phyloP scores from a whole-genome alignment of 2,888 invertebrate species.

The Phortica okadai region DNA sequence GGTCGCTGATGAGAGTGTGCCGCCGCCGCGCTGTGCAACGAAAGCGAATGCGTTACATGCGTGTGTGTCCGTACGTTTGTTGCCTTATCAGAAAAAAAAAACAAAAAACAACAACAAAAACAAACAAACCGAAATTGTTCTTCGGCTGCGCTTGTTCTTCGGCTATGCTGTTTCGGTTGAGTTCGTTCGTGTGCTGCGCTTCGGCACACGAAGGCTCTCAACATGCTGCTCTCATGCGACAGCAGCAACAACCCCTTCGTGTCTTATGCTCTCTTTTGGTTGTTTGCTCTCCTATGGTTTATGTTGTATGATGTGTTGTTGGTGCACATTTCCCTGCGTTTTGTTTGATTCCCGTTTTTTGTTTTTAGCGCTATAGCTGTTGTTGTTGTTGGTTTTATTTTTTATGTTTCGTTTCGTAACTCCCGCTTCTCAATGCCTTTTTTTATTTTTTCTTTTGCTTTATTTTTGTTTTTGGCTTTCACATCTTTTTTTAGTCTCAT shows the following conservation, averaged over 20 bases:
- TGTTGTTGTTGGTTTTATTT: constrained; percentile 26
- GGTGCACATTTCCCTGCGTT: constrained; percentile 30
- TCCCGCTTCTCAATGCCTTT: constrained; percentile 37
- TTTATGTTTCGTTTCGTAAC: constrained; percentile 42
- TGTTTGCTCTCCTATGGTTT: constrained; percentile 2
- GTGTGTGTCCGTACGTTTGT: constrained; percentile 14
- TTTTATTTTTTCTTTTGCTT: constrained; percentile 53
- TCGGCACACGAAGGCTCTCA: neutral
- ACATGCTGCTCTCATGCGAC: neutral
- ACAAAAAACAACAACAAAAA: neutral
- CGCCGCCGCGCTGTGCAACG: neutral
- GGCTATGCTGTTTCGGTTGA: neutral
- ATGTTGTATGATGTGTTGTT: constrained; percentile 30
- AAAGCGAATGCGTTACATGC: constrained; percentile 23
- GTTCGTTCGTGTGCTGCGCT: neutral
- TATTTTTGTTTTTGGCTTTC: constrained; percentile 68
- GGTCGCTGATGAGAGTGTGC: constrained; percentile 5
- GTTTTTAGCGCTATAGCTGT: neutral
- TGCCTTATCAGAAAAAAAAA: constrained; percentile 14
- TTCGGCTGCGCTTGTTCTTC: neutral
- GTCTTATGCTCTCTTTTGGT: neutral
- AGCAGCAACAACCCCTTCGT: neutral
- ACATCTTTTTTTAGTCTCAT: constrained; percentile 53
- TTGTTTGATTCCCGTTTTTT: constrained; percentile 16
- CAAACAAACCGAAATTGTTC: neutral